These are phyloP conservation scores for Brienomyrus longianalis DNA, from an alignment of 2,113 vertebrate genomes.

Conservation along the genomic window DNA sequence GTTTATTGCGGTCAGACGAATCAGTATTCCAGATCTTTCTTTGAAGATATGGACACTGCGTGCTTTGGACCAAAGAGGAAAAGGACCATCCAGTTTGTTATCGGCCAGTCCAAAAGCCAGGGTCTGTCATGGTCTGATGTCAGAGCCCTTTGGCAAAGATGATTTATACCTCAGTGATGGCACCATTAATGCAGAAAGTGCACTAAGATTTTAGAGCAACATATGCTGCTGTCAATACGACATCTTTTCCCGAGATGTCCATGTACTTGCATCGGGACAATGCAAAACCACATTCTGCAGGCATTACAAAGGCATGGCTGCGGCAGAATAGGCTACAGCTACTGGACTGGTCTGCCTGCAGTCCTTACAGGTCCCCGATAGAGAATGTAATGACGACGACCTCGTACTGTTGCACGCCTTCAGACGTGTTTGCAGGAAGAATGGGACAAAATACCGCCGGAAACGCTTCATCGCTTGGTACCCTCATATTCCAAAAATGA, in stretches of 20 bases:
- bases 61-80: not conserved
- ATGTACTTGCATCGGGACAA: not conserved
- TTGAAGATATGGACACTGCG: not conserved
- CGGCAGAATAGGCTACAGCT: not conserved
- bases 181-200: not conserved
- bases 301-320: not conserved
- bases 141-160: not conserved
- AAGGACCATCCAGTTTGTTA: not conserved
- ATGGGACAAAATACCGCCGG: not conserved
- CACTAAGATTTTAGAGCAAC: not conserved
- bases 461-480: too few relatives aligned
- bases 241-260: not conserved
- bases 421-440: not conserved
- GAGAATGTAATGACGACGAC: not conserved
- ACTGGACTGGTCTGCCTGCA: not conserved
- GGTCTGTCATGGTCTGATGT: not conserved
- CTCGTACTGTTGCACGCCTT: not conserved
- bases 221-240: not conserved
- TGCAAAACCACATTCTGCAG: not conserved
- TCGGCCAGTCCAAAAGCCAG: not conserved
- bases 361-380: not conserved
- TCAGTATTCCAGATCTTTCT: not conserved
- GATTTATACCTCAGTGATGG: not conserved
- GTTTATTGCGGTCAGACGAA: not conserved
- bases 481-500: too few relatives aligned